Evolutionary conservation across 2,888 invertebrate species (phyloP), one percentile per base, ranked within the genome.

Genomic region (Ichneumon xanthorius): DNA sequence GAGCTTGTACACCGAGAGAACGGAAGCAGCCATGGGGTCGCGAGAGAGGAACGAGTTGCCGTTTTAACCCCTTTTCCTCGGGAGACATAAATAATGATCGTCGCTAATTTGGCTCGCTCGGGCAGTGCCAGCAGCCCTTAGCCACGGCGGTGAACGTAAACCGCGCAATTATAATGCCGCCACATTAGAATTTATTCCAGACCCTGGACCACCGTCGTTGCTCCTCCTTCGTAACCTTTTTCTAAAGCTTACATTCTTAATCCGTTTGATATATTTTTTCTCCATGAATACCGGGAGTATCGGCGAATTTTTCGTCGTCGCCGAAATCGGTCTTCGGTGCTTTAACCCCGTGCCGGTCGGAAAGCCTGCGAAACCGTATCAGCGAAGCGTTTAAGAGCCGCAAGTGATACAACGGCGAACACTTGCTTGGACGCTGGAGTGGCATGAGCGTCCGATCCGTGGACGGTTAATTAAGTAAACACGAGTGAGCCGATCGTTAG

Each of bases 21-120:
- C 72, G 77, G 73, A 82, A 85, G 70, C 68, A 70, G 68, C 67
- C 81, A n/a, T 55, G 58, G 81, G 77, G 37, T 68, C 65, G 45
- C 71, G 71, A 75, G 75, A 75, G 70, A 75, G 80, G 76, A 80
- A 86, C 81, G 83, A 82, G 83, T 86, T 80, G 81, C 73, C 80
- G 90, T 92, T 93, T 92, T 92, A 92, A 92, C 92, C 93, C 93
- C 92, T 92, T 92, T 92, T 92, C 87, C 90, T 92, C 91, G 89
- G 89, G 89, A 89, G 89, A 92, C 93, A 93, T 94, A 93, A 94
- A 94, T 94, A 93, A 94, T 93, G 92, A 94, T 93, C 93, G 93
- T 92, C 90, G 93, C 93, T 93, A 93, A 94, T 94, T 94, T 93
- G 92, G 92, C 89, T 86, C 80, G 85, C 48, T 68, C 68, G 82